Base-by-base conservation (phyloP, 1,140 invertebrate genomes). In the Chelonus insularis region DNA sequence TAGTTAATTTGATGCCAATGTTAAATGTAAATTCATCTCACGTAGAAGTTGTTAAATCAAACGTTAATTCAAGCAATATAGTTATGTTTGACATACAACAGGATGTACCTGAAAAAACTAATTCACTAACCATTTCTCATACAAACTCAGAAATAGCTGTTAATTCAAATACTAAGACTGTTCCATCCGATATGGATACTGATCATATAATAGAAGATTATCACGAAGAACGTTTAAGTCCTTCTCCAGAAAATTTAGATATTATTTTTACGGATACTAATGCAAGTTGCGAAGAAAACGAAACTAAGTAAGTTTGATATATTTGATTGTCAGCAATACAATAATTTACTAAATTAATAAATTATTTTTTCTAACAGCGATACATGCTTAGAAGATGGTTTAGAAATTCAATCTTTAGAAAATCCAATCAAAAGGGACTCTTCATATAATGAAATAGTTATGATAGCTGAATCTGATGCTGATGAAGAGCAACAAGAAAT, bases 21-120 rank as follows among this genome's bases (percentile, higher is more conserved):
- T 11, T 59, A 20, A 48, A 23, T 34, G 47, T 51, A 63, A 69
- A 68, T 45, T 69, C 60, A 41, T 29, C 67, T 41, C 66, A 67
- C 23, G 29, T 56, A 12, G 66, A 73, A 64, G 60, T 65, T 36
- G 1, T 66, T 32, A 69, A 70, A 68, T 52, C 59, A 4, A 65
- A 65, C 23, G 39, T 61, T 51, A 73, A 72, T 57, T 69, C 72
- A 63, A 60, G 18, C 23, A 21, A 51, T 37, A 71, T 71, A 29
- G 63, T 77, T 57, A 64, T 73, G 36, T 63, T 74, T 29, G 70
- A 74, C 63, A 55, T 76, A n/a, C 64, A 63, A 12, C 67, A 74
- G 29, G 74, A 79, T 32, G 36, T 66, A 21, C 25, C 69, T 11
- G 67, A 74, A 48, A 72, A 65, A 36, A 74, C 67, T 9, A 73